Evolutionary conservation across 2,113 vertebrate species (phyloP).

Genomic region (Clinocottus analis): DNA sequence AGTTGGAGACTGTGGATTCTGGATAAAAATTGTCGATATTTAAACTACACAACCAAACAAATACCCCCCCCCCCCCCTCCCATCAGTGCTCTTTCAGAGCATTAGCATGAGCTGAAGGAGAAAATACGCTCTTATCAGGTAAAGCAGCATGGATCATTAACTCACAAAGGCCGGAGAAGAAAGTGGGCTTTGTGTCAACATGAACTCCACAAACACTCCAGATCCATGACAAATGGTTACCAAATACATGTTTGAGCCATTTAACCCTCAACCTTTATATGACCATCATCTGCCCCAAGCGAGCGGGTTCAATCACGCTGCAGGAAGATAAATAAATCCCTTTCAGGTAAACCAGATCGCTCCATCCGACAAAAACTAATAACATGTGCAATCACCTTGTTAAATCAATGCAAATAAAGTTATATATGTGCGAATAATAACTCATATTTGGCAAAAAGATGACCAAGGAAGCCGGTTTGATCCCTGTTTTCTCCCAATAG

Average conservation of each 20-base stretch:
- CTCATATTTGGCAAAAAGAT: too few species aligned
- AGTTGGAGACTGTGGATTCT: too few species aligned
- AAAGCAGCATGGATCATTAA: conserved; percentile 43
- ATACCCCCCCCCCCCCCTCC: neutral
- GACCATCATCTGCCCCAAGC: neutral
- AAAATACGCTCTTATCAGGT: conserved; percentile 56
- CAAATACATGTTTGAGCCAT: neutral
- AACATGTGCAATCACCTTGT: too few species aligned
- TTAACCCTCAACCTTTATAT: neutral
- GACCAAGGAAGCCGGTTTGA: too few species aligned
- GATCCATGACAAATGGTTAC: neutral
- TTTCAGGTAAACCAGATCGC: too few species aligned
- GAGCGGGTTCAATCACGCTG: neutral
- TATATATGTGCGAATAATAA: too few species aligned
- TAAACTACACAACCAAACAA: neutral
- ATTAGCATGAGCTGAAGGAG: neutral
- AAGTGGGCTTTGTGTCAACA: conserved; percentile 5
- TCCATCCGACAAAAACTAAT: too few species aligned
- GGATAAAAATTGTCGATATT: neutral
- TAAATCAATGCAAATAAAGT: too few species aligned
- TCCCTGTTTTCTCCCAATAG: too few species aligned
- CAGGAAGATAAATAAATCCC: too few species aligned
- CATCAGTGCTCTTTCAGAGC: neutral
- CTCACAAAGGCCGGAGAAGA: conserved; percentile 22
- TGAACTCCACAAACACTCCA: conserved; percentile 7